A percentile compares a stretch with the other conserved stretches of the same genome.
Evolutionary conservation across 1,140 invertebrate species (phyloP).

Genomic region (Nomia melanderi): DNA sequence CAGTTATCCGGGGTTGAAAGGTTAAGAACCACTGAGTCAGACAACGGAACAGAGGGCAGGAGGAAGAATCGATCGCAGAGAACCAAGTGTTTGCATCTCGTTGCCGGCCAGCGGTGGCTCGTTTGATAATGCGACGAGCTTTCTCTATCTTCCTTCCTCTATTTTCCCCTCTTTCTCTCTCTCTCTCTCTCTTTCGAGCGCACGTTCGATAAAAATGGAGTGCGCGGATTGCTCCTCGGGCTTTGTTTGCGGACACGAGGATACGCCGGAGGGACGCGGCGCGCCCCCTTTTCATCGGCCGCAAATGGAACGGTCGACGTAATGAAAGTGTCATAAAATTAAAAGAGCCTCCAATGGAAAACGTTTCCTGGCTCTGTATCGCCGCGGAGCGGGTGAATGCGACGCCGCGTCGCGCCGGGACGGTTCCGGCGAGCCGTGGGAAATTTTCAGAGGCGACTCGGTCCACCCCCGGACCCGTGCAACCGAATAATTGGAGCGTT

Average conservation of each 20-base stretch:
- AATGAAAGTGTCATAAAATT: slow-evolving; percentile 43
- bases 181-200: too few species aligned
- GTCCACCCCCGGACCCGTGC: neutral
- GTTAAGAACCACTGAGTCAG: too few species aligned
- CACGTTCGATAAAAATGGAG: slow-evolving; percentile 38
- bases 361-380: slow-evolving; percentile 2
- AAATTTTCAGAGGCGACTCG: neutral
- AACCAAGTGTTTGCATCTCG: slow-evolving; percentile 37
- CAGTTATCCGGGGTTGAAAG: too few species aligned
- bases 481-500: neutral
- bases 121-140: slow-evolving; percentile 15
- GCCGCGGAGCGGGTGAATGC: neutral
- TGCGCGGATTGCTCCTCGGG: slow-evolving; percentile 14
- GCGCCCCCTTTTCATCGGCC: slow-evolving; percentile 1
- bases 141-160: too few species aligned
- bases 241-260: slow-evolving; percentile 15
- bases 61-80: slow-evolving; percentile 32
- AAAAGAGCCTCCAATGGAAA: slow-evolving; percentile 30
- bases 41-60: neutral
- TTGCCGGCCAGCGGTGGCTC: neutral
- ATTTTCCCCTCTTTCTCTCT: too few species aligned
- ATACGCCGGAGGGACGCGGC: neutral
- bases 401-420: too few species aligned
- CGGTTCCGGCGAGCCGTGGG: neutral
- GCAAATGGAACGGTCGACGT: slow-evolving; percentile 36